Percentiles rank a stretch among this genome's conserved stretches.
phyloP scores from a whole-genome alignment of 2,888 invertebrate species.

The Lysandra bellargus region DNA sequence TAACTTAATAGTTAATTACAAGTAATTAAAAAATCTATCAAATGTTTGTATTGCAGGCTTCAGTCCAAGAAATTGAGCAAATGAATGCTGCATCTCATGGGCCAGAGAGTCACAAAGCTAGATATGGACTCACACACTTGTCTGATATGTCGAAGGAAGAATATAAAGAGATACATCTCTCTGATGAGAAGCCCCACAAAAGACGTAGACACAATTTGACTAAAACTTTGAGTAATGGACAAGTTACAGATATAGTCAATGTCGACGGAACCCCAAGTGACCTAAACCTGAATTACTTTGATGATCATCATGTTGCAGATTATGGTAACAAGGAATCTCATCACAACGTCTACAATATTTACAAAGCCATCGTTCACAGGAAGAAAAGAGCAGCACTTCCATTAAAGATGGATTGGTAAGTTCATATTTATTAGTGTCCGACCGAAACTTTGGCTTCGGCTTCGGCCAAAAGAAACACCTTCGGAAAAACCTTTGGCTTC shows the following conservation, averaged over 20 bases:
- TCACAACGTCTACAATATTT: conserved; percentile 45
- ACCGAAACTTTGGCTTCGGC: no score
- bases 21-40: neutral
- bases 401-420: conserved; percentile 79
- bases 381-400: conserved; percentile 65
- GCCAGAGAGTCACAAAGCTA: conserved; percentile 64
- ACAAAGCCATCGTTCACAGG: conserved; percentile 49
- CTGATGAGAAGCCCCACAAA: conserved; percentile 56
- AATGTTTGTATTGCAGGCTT: conserved; percentile 60
- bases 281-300: neutral
- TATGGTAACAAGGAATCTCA: conserved; percentile 41
- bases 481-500: no score
- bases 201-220: conserved; percentile 42
- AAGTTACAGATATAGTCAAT: conserved; percentile 31
- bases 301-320: conserved; percentile 33
- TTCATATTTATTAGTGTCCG: conserved; percentile 36
- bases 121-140: conserved; percentile 81
- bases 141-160: conserved; percentile 83
- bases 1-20: neutral
- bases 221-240: conserved; percentile 54
- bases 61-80: conserved; percentile 69
- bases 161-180: conserved; percentile 74
- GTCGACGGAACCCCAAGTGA: neutral
- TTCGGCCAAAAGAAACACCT: no score
- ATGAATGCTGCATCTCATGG: conserved; percentile 68